Base-by-base conservation (phyloP, 2,888 invertebrate genomes). In the Temnothorax rugatulus region DNA sequence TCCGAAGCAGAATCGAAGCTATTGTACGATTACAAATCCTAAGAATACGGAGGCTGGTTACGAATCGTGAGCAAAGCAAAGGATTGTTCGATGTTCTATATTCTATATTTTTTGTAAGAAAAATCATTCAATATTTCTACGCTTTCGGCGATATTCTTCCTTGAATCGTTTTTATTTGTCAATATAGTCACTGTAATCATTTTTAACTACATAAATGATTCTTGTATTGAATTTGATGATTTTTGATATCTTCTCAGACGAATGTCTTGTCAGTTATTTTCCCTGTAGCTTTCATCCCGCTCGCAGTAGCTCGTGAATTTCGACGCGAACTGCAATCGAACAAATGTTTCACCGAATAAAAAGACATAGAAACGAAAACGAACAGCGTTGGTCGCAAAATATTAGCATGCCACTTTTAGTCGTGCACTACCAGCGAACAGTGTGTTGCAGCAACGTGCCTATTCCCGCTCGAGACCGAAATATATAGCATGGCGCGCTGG, bases 391-490 rank as follows among this genome's bases (percentile, higher is more conserved):
- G 71, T 85, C 73, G 84, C 84, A 84, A 91, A 91, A 90, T 91
- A 91, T 91, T 90, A 87, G 88, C 86, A 75, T 82, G 86, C 83
- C 50, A 86, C 90, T 88, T 88, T 86, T 82, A 59, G 83, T 18
- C 50, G 63, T 34, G 83, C 90, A 89, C 91, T 91, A 68, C 83
- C 75, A 79, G 90, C 86, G 89, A 92, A 91, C 89, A 86, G 86
- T 83, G 66, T 82, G 66, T 77, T 84, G 85, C 84, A 81, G 82
- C 86, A 34, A 82, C 63, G 29, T 3, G 82, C 86, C 88, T 89
- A 89, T 86, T 74, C 77, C 83, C 76, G 84, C 59, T 68, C 86
- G 82, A 87, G 90, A 90, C 81, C 89, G 84, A 89, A 88, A 91
- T 86, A 89, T 89, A 50, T 71, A 52, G 52, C 85, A 25, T 41